A percentile compares a stretch with the other conserved stretches of the same genome.
Conservation (phyloP, 23 tunicate genomes). For the Trididemnum clinides region DNA sequence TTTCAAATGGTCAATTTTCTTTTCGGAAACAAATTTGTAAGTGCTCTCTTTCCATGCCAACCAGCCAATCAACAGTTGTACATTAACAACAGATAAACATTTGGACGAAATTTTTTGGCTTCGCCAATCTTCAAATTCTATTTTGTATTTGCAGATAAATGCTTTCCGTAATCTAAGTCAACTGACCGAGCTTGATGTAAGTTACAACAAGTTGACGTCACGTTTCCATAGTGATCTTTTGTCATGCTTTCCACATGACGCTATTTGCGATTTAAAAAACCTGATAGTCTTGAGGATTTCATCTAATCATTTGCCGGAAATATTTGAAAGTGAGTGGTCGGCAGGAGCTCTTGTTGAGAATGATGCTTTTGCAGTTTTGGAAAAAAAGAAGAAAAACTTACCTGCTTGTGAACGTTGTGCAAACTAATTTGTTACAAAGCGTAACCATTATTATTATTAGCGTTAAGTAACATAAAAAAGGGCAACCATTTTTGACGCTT, state of each 20-base stretch:
- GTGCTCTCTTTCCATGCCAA: no score
- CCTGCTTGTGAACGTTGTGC: no score
- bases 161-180: neutral
- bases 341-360: neutral
- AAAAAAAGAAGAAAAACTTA: no score
- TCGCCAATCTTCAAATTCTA: no score
- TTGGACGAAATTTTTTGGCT: no score
- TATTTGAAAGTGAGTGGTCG: conserved; percentile 35
- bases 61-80: no score
- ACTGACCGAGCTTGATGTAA: conserved; percentile 65
- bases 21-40: no score
- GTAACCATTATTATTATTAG: neutral
- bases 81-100: no score
- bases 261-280: conserved; percentile 29
- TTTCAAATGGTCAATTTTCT: no score
- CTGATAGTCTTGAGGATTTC: conserved; percentile 61
- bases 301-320: conserved; percentile 34
- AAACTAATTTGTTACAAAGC: no score
- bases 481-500: neutral
- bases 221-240: neutral
- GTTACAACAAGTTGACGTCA: conserved; percentile 58
- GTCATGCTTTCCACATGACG: conserved; percentile 43
- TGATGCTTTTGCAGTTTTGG: neutral
- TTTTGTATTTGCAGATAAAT: conserved; percentile 18
- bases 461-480: no score